Conservation (phyloP, 2,888 invertebrate species). For the Drosophila maculinotata region DNA sequence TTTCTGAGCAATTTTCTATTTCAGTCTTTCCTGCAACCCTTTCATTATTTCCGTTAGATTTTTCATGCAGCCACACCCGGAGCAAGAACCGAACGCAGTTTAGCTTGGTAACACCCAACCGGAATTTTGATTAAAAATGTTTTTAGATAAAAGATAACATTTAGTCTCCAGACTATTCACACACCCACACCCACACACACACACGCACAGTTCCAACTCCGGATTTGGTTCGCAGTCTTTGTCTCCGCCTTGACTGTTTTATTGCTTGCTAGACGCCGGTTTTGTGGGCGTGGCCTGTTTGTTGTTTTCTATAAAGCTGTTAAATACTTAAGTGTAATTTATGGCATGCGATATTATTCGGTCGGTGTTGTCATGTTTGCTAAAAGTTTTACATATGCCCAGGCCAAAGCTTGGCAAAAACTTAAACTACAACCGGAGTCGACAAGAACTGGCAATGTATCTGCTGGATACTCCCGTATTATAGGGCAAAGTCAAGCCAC, state of each 20-base stretch:
- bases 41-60: slow-evolving; percentile 7
- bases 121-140: slow-evolving; percentile 73
- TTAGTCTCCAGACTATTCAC: slow-evolving; percentile 25
- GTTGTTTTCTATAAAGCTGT: slow-evolving; percentile 73
- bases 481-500: slow-evolving; percentile 29
- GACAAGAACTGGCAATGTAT: slow-evolving; percentile 40
- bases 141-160: slow-evolving; percentile 63
- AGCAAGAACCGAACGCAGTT: slow-evolving; percentile 13
- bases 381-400: slow-evolving; percentile 76
- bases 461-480: slow-evolving; percentile 25
- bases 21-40: background rate
- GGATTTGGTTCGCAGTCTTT: slow-evolving; percentile 20
- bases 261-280: slow-evolving; percentile 47
- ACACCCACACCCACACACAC: slow-evolving; percentile 17
- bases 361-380: slow-evolving; percentile 75
- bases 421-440: slow-evolving; percentile 49
- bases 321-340: slow-evolving; percentile 80
- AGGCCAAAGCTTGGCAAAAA: slow-evolving; percentile 32
- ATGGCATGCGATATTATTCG: slow-evolving; percentile 78
- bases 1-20: background rate
- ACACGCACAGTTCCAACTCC: background rate
- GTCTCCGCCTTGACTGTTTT: slow-evolving; percentile 41
- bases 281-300: slow-evolving; percentile 54
- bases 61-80: slow-evolving; percentile 28
- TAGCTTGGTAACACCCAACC: slow-evolving; percentile 12